A percentile compares a stretch with the other conserved stretches of the same genome.
phyloP scores from a whole-genome alignment of 2,888 invertebrate genomes.

The Xylophagus ater region DNA sequence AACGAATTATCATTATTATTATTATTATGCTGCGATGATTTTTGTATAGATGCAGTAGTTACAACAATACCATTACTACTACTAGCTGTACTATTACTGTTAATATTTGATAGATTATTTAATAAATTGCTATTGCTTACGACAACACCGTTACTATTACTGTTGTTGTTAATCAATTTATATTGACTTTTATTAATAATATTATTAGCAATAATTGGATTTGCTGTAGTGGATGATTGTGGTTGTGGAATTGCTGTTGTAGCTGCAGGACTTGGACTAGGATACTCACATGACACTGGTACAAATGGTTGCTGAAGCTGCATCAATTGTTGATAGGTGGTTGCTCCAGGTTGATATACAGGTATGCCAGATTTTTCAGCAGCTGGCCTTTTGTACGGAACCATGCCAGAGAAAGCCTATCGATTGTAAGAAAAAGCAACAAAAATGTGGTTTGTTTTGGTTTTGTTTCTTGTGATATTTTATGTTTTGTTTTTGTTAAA shows the following conservation, averaged over 20 bases:
- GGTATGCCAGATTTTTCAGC: constrained; percentile 94
- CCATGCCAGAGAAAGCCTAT: constrained; percentile 89
- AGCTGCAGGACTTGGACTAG: constrained; percentile 30
- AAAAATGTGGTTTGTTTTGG: too few species aligned
- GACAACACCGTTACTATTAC: constrained; percentile 23
- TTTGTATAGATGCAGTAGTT: constrained; percentile 13
- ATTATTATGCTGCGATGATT: constrained; percentile 10
- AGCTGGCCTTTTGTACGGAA: constrained; percentile 92
- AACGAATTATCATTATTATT: constrained; percentile 3
- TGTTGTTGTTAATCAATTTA: constrained; percentile 17
- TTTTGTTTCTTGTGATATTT: too few species aligned
- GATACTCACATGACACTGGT: constrained; percentile 98
- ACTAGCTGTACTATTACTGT: constrained; percentile 14
- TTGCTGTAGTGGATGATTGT: constrained; percentile 36
- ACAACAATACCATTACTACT: constrained; percentile 18
- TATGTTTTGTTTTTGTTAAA: too few species aligned
- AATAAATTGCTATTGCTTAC: constrained; percentile 21
- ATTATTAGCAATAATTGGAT: constrained; percentile 27
- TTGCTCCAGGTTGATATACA: constrained; percentile 85
- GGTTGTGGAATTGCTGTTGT: constrained; percentile 26
- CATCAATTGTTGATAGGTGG: constrained; percentile 90
- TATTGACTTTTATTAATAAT: constrained; percentile 16
- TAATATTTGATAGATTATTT: constrained; percentile 16
- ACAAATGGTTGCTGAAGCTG: constrained; percentile 89
- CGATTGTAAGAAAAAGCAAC: constrained; percentile 1